Evolutionary conservation across 2,113 vertebrate species (phyloP), one percentile per base, ranked within the genome.

Genomic region (Ifrita kowaldi): DNA sequence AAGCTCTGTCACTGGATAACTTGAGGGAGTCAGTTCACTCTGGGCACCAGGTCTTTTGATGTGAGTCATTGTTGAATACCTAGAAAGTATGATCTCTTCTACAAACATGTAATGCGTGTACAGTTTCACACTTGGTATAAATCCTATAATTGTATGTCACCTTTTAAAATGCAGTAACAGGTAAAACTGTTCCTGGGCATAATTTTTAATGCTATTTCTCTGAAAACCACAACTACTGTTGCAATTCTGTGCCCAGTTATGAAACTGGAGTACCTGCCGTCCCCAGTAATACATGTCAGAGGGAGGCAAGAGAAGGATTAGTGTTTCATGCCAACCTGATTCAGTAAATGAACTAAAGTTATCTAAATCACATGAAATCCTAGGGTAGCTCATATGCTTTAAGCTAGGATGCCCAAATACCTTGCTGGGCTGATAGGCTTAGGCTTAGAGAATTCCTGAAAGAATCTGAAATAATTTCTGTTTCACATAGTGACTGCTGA

Each of bases 341-440:
- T 82, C 55, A 62, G 35, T 77, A 74, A 88, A 67, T 73, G 55
- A 94, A 49, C 67, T 90, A 11, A 63, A 89, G 57, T 88, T 90
- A 87, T 70, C 67, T 90, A 80, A 95, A 88, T 49, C 75, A 69
- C 37, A 57, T 16, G 70, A 95, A 92, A 80, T 93, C 88, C 62
- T 62, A 71, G 59, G 65, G 56, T 62, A 78, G 73, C 63, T 95
- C 67, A 65, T 76, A n/a, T 33, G 24, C 46, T 79, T 82, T 93
- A 88, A 88, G 46, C n/a, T 60, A 62, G 41, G 82, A 47, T 79
- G 67, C 79, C 78, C 78, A 91, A 91, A 90, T 79, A 76, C 37
- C 78, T 85, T 90, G 85, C 88, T 89, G 81, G 53, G 74, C 19
- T 84, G 74, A 87, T 87, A 95, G 90, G 69, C 41, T 92, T 94